Percentiles rank a stretch among this genome's conserved stretches.
These are phyloP conservation scores for Oophaga pumilio DNA, from an alignment of 2,113 vertebrate genomes.

Conservation along the genomic window DNA sequence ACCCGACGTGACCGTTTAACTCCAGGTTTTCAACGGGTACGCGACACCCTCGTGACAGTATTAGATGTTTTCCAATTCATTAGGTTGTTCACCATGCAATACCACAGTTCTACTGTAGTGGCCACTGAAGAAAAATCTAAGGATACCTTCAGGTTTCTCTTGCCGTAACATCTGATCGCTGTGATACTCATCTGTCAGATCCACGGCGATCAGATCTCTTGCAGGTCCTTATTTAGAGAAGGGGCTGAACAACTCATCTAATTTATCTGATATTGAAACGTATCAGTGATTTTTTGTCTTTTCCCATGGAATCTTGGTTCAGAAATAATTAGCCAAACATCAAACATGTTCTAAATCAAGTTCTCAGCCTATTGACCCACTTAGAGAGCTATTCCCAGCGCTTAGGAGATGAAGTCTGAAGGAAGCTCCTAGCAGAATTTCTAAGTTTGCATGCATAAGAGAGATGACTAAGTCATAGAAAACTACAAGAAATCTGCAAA, in stretches of 20 bases:
- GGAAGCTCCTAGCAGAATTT: not conserved
- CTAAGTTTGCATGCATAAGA: not conserved
- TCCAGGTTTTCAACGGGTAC: no score
- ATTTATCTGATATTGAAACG: not conserved
- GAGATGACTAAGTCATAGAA: not conserved
- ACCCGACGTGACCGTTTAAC: no score
- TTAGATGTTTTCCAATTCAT: not conserved
- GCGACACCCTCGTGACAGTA: no score
- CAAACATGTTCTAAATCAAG: constrained; percentile 23
- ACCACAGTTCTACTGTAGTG: not conserved
- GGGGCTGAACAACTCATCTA: not conserved
- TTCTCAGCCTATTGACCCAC: constrained; percentile 17
- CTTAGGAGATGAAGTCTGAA: not conserved
- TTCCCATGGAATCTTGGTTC: constrained; percentile 45
- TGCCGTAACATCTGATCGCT: no score
- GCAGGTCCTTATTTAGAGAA: not conserved
- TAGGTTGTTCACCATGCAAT: not conserved
- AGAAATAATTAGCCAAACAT: constrained; percentile 22
- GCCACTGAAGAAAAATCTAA: not conserved
- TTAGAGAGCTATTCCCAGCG: constrained; percentile 11
- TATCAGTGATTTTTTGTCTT: not conserved
- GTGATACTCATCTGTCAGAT: no score
- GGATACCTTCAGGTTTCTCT: no score
- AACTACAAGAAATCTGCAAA: not conserved
- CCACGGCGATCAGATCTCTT: no score